Percentiles rank a stretch among this genome's conserved stretches.
These are phyloP conservation scores for Pachyseris speciosa DNA, from an alignment of 64 coral and sea anemone species.

Conservation along the genomic window DNA sequence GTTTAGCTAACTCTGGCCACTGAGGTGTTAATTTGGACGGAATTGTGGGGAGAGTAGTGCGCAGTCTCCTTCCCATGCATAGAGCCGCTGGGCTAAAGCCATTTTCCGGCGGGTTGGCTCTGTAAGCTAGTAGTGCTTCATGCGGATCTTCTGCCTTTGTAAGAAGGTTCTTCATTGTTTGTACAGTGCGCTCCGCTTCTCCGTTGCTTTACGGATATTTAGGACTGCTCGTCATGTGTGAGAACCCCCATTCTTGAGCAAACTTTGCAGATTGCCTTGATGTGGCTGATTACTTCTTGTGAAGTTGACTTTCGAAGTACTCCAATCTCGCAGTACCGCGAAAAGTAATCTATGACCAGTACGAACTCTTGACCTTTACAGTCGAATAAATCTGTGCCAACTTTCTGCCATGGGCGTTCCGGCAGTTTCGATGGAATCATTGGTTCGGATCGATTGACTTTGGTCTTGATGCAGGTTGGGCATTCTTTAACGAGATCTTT, in stretches of 20 bases:
- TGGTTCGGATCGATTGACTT: constrained; percentile 6
- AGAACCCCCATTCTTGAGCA: too few species aligned
- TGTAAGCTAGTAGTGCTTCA: background rate
- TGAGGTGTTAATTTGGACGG: too few species aligned
- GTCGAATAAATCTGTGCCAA: too few species aligned
- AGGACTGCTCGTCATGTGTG: constrained; percentile 42
- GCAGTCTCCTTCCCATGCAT: constrained; percentile 10
- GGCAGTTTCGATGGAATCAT: constrained; percentile 37
- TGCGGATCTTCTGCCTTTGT: constrained; percentile 31
- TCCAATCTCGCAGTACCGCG: constrained; percentile 53
- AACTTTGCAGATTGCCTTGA: constrained; percentile 27
- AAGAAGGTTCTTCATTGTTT: constrained; percentile 39
- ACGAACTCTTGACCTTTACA: too few species aligned
- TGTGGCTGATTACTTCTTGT: constrained; percentile 42
- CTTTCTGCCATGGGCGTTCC: constrained; percentile 50
- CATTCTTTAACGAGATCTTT: constrained; percentile 37
- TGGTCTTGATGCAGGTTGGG: constrained; percentile 33
- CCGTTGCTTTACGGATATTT: constrained; percentile 34
- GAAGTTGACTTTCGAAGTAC: background rate
- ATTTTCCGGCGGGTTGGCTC: background rate
- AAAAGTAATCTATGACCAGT: constrained; percentile 72
- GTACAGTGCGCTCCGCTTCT: constrained; percentile 39
- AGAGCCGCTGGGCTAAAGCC: background rate
- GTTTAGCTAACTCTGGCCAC: too few species aligned
- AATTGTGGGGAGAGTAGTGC: too few species aligned